phyloP scores from a whole-genome alignment of 2,113 vertebrate species.

The Bettongia penicillata region DNA sequence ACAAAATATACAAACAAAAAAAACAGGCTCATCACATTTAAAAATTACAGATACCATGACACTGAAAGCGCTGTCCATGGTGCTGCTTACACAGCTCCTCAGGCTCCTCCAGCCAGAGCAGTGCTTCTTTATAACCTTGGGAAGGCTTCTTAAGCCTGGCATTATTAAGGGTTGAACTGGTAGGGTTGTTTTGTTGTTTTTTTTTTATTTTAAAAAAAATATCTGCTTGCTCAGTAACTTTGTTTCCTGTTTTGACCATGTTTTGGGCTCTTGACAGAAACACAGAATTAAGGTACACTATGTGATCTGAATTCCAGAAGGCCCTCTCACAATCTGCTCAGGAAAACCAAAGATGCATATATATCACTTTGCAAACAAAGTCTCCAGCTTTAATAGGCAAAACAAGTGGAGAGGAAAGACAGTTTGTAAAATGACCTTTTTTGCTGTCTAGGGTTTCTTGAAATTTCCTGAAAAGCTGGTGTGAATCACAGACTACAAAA shows the following conservation, averaged over 20 bases:
- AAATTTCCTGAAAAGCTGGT: not conserved
- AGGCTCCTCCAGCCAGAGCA: not conserved
- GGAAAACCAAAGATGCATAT: constrained; percentile 12
- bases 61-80: not conserved
- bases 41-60: constrained; percentile 31
- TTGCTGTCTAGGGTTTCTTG: constrained; percentile 31
- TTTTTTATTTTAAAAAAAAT: not conserved
- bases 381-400: constrained; percentile 56
- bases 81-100: too few species aligned
- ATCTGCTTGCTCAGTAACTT: not conserved
- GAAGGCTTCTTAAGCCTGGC: not conserved
- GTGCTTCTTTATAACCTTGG: not conserved
- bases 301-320: constrained; percentile 49
- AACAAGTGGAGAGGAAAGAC: constrained; percentile 46
- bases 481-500: not conserved
- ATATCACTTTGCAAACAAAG: constrained; percentile 60
- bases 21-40: constrained; percentile 32
- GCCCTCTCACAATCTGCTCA: not conserved
- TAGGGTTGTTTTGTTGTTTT: not conserved
- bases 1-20: too few species aligned
- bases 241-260: constrained; percentile 1
- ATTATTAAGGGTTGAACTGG: not conserved
- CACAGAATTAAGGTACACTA: not conserved
- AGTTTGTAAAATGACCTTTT: constrained; percentile 70
- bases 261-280: not conserved